A percentile compares a stretch with the other conserved stretches of the same genome.
Conservation (phyloP, 2,797 vertebrate species). For the Fistularia tabacaria region DNA sequence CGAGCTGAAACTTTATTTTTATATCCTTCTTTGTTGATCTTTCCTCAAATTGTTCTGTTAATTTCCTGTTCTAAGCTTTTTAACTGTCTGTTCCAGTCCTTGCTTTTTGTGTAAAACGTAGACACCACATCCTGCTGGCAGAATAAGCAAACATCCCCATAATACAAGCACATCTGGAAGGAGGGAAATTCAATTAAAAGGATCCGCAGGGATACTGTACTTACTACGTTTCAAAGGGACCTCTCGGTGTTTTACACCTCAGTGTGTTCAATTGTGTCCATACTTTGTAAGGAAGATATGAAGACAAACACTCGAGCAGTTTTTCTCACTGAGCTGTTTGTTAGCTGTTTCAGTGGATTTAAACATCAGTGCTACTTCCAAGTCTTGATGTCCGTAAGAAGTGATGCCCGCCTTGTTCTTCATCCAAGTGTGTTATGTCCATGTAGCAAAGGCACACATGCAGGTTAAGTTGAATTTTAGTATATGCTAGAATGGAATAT, state of each 20-base stretch:
- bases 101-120: constrained; percentile 25
- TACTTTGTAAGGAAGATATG: constrained; percentile 36
- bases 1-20: constrained; percentile 47
- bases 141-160: constrained; percentile 35
- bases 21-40: constrained; percentile 25
- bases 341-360: constrained; percentile 1
- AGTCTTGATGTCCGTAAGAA: constrained; percentile 1
- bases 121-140: constrained; percentile 44
- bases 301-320: no score
- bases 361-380: constrained; percentile 5
- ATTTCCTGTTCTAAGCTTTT: constrained; percentile 5
- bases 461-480: constrained; percentile 13
- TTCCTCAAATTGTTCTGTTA: constrained; percentile 30
- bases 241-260: constrained; percentile 15
- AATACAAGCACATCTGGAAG: constrained; percentile 20
- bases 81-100: constrained; percentile 18
- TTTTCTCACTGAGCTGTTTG: no score
- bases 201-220: constrained; percentile 7
- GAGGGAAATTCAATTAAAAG: constrained; percentile 10
- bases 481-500: constrained; percentile 30
- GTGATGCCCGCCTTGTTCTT: constrained; percentile 8
- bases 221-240: constrained; percentile 23
- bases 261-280: constrained; percentile 38
- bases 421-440: constrained; percentile 13
- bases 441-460: constrained; percentile 4